Conservation (phyloP, 37 sponge, comb jelly and placozoan genomes). For the Eunapius fragilis region DNA sequence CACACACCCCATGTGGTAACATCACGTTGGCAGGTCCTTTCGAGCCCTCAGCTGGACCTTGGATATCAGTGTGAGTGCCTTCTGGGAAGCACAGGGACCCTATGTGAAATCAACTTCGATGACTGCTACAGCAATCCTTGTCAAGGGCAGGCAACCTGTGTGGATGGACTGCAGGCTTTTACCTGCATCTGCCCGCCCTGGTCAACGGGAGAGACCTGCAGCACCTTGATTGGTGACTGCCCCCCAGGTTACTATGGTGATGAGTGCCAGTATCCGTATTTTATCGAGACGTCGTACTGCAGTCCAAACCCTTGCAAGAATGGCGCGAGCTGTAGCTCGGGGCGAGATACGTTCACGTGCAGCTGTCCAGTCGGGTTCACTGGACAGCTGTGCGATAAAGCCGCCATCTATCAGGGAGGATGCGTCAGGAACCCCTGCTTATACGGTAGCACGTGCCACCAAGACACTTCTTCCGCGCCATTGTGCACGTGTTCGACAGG, state of each 20-base stretch:
- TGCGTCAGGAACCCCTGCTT: conserved; percentile 75
- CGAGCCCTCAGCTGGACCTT: conserved; percentile 38
- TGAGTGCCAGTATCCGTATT: conserved; percentile 66
- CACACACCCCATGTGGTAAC: neutral
- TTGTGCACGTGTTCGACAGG: conserved; percentile 70
- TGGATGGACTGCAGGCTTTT: conserved; percentile 49
- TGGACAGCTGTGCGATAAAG: conserved; percentile 37
- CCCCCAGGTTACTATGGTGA: conserved; percentile 65
- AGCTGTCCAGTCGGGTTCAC: conserved; percentile 42
- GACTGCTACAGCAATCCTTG: conserved; percentile 77
- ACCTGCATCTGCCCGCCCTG: conserved; percentile 61
- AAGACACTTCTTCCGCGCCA: conserved; percentile 13
- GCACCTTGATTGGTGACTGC: conserved; percentile 42
- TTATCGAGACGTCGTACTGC: conserved; percentile 26
- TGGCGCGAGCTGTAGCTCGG: conserved; percentile 51
- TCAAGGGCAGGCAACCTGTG: conserved; percentile 49
- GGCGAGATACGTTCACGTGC: conserved; percentile 53
- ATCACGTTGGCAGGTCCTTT: conserved; percentile 25
- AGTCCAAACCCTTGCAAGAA: conserved; percentile 51
- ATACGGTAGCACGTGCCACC: conserved; percentile 61
- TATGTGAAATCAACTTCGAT: conserved; percentile 63
- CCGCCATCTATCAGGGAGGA: conserved; percentile 15
- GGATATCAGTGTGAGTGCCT: conserved; percentile 60
- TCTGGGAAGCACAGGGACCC: conserved; percentile 53
- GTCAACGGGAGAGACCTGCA: conserved; percentile 61